Conservation (phyloP, 2,113 vertebrate genomes). For the Nerophis lumbriciformis region DNA sequence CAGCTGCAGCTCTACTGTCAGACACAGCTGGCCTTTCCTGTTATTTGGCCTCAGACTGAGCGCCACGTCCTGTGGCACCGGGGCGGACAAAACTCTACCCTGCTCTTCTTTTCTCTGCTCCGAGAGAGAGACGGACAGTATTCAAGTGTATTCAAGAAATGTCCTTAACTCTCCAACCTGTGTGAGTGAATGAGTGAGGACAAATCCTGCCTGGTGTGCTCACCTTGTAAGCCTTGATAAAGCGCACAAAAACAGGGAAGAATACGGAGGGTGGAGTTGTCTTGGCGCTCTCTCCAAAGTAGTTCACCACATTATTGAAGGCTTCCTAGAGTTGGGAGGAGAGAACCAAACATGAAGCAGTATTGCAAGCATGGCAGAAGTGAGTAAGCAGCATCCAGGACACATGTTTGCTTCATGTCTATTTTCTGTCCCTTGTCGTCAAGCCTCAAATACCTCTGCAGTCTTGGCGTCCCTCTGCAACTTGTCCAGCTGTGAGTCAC, state of each 20-base stretch:
- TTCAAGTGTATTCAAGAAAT: constrained; percentile 22
- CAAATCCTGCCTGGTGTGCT: constrained; percentile 9
- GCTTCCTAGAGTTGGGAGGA: constrained; percentile 77
- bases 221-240: constrained; percentile 96
- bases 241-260: constrained; percentile 94
- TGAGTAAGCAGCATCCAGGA: constrained; percentile 10
- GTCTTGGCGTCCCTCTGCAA: constrained; percentile 88
- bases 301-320: constrained; percentile 89
- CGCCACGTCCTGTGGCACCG: constrained; percentile 59
- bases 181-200: neutral
- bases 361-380: constrained; percentile 32
- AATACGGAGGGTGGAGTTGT: constrained; percentile 92
- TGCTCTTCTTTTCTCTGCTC: constrained; percentile 5
- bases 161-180: constrained; percentile 13
- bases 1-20: constrained; percentile 61
- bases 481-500: constrained; percentile 84
- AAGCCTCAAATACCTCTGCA: constrained; percentile 74
- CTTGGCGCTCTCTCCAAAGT: constrained; percentile 94
- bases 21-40: constrained; percentile 75
- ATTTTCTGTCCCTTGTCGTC: constrained; percentile 2
- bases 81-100: constrained; percentile 35
- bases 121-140: neutral
- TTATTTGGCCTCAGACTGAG: constrained; percentile 64
- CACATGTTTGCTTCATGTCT: constrained; percentile 9
- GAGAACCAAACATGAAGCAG: constrained; percentile 18